phyloP scores from a whole-genome alignment of 2,113 vertebrate species.

The Sarotherodon lohbergeri region DNA sequence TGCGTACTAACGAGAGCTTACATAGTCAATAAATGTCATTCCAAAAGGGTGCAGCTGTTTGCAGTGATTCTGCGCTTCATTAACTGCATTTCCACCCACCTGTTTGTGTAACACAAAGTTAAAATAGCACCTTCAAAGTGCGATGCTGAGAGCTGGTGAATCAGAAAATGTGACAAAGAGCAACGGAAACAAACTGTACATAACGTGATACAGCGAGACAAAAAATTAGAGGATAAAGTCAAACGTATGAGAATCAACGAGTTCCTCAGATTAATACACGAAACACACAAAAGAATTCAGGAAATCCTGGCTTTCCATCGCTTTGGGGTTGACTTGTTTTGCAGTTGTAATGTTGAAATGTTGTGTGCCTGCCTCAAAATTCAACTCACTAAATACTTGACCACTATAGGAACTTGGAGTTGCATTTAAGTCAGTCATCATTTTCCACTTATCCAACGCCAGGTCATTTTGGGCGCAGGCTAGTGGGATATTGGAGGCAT shows the following conservation, averaged over 20 bases:
- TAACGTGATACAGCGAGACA: background rate
- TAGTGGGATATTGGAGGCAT: background rate
- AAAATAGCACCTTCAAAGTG: background rate
- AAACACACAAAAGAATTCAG: background rate
- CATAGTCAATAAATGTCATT: background rate
- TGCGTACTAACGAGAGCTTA: background rate
- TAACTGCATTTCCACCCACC: background rate
- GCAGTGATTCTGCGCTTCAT: background rate
- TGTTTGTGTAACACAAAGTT: background rate
- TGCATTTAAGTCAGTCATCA: background rate
- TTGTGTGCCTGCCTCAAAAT: background rate
- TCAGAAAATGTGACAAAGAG: background rate
- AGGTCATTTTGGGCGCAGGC: background rate
- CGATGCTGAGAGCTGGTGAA: background rate
- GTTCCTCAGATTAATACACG: background rate
- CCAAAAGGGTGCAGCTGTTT: background rate
- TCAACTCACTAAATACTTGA: background rate
- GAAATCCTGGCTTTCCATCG: background rate
- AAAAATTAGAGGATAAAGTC: background rate
- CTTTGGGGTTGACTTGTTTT: background rate
- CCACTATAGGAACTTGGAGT: background rate
- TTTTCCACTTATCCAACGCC: background rate
- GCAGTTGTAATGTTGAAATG: background rate
- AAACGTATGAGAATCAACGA: fast-evolving
- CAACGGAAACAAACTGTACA: background rate